A percentile compares a stretch with the other conserved stretches of the same genome.
Conservation (phyloP, 2,113 vertebrate species). For the Cromileptes altivelis region DNA sequence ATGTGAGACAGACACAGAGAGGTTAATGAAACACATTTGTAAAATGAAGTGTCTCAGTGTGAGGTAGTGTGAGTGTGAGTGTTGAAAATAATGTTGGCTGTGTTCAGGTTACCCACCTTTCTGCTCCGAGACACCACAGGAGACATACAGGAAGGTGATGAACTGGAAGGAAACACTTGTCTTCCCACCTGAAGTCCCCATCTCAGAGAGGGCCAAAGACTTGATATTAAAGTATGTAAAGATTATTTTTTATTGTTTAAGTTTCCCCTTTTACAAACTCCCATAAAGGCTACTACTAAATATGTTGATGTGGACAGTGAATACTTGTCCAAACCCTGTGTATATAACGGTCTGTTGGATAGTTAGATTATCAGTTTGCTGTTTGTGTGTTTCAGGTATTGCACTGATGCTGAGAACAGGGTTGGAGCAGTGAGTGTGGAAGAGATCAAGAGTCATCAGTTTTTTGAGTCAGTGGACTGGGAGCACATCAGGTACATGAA, state of each 20-base stretch:
- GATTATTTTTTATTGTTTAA: not conserved
- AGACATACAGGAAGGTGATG: constrained; percentile 99
- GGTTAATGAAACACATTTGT: not conserved
- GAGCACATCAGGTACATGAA: constrained; percentile 94
- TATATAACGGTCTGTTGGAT: not conserved
- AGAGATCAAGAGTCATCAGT: constrained; percentile 94
- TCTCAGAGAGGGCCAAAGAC: constrained; percentile 97
- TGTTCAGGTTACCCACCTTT: constrained; percentile 95
- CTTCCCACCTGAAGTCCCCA: constrained; percentile 98
- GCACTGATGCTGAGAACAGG: constrained; percentile 94
- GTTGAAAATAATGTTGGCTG: not conserved
- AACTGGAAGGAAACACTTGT: constrained; percentile 98
- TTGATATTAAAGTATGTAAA: constrained; percentile 87
- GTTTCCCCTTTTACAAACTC: not conserved
- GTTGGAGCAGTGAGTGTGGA: constrained; percentile 94
- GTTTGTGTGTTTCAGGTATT: constrained; percentile 87
- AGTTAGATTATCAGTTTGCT: not conserved
- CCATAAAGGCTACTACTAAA: not conserved
- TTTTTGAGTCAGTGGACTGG: constrained; percentile 98
- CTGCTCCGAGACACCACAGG: constrained; percentile 98
- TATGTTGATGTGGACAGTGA: not conserved
- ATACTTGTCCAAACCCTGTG: not conserved
- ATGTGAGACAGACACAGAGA: not conserved
- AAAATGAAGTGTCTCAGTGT: not conserved
- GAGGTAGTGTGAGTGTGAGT: too few relatives aligned